Conservation (phyloP, 2,888 invertebrate species). For the Dexiosoma caninum region DNA sequence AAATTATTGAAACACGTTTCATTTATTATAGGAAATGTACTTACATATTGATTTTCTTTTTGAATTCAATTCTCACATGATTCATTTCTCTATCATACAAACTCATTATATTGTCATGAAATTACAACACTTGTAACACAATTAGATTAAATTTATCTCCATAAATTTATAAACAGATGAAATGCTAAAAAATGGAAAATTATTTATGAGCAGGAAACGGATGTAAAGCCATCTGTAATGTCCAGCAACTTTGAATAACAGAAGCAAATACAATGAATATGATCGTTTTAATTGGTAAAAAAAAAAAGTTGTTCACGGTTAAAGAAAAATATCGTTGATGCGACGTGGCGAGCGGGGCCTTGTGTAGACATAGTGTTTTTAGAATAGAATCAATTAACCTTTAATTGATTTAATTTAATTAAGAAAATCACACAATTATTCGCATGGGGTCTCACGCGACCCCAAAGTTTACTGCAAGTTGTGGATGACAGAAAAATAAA, state of each 20-base stretch:
- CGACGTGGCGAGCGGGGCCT: too few relatives aligned
- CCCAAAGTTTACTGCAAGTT: too few relatives aligned
- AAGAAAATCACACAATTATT: too few relatives aligned
- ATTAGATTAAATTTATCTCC: neutral
- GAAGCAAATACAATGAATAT: too few relatives aligned
- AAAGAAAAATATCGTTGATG: too few relatives aligned
- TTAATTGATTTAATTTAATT: too few relatives aligned
- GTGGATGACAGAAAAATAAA: too few relatives aligned
- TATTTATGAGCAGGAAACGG: constrained; percentile 47
- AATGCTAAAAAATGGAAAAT: neutral
- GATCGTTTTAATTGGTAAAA: too few relatives aligned
- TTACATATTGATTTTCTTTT: neutral
- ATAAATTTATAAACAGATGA: neutral
- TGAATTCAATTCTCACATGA: neutral
- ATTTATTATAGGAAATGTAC: neutral
- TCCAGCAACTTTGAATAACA: neutral
- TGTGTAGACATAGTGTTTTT: too few relatives aligned
- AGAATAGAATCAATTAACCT: too few relatives aligned
- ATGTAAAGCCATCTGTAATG: constrained; percentile 38
- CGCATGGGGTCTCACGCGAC: too few relatives aligned
- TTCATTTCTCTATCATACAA: constrained; percentile 5
- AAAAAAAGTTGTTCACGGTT: too few relatives aligned
- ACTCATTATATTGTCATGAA: constrained; percentile 37
- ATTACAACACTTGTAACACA: neutral
- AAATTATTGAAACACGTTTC: neutral